phyloP scores from a whole-genome alignment of 35 echinoderm and acorn worm genomes.

The Strongylocentrotus purpuratus region DNA sequence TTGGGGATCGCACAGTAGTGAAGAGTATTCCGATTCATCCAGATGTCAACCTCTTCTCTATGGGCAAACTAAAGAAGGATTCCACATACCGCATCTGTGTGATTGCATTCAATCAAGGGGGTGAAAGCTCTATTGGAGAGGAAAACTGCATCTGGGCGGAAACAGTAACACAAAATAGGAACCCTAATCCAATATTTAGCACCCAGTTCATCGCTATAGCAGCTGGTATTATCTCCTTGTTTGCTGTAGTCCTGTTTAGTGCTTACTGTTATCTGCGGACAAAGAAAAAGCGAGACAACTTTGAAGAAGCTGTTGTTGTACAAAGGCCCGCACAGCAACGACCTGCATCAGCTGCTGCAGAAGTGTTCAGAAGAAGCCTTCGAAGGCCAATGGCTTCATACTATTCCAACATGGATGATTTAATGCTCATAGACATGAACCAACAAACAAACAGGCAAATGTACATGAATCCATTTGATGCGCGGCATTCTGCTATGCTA shows the following conservation, averaged over 20 bases:
- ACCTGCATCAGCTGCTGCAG: constrained; percentile 34
- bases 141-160: constrained; percentile 86
- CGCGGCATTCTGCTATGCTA: constrained; percentile 70
- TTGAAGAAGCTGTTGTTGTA: constrained; percentile 44
- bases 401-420: constrained; percentile 68
- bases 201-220: constrained; percentile 69
- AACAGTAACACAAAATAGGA: constrained; percentile 40
- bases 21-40: constrained; percentile 87
- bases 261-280: constrained; percentile 68
- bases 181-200: constrained; percentile 46
- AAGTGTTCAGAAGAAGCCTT: constrained; percentile 61
- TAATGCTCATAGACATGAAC: constrained; percentile 85
- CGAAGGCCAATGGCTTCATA: constrained; percentile 61
- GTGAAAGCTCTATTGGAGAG: constrained; percentile 75
- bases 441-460: constrained; percentile 66
- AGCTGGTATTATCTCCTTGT: constrained; percentile 59
- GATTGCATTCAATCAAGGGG: constrained; percentile 84
- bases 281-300: constrained; percentile 63
- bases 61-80: constrained; percentile 70
- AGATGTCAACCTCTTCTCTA: constrained; percentile 75
- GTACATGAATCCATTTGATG: constrained; percentile 95
- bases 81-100: constrained; percentile 83
- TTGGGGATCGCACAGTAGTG: constrained; percentile 58
- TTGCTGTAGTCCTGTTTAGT: constrained; percentile 48
- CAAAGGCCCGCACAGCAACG: constrained; percentile 19